These are phyloP conservation scores for Lymantria monacha DNA, from an alignment of 2,888 invertebrate genomes.

Conservation along the genomic window DNA sequence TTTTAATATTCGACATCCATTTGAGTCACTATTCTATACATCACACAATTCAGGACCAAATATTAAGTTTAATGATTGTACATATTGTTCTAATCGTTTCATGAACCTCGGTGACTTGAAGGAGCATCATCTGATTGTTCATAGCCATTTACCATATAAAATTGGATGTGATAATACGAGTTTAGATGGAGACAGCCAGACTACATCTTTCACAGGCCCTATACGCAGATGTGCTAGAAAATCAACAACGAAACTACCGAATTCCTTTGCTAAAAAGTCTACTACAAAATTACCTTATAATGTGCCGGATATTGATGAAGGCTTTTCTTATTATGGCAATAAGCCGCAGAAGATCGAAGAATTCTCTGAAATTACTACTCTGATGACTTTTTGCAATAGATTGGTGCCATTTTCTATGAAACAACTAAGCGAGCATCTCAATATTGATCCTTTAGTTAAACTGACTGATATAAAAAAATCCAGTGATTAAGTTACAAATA, in stretches of 20 bases:
- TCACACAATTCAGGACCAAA: conserved; percentile 20
- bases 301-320: conserved; percentile 26
- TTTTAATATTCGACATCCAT: not conserved
- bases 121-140: conserved; percentile 43
- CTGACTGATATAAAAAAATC: conserved; percentile 53
- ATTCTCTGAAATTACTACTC: conserved; percentile 67
- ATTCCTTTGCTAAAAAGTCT: conserved; percentile 69
- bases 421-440: conserved; percentile 74
- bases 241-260: conserved; percentile 60
- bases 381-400: conserved; percentile 78
- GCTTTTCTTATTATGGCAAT: conserved; percentile 76
- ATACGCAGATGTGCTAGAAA: conserved; percentile 46
- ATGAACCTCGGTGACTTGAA: conserved; percentile 42
- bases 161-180: conserved; percentile 9
- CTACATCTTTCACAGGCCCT: not conserved
- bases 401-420: conserved; percentile 67
- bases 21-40: not conserved
- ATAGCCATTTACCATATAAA: conserved; percentile 35
- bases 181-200: not conserved
- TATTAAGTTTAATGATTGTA: conserved; percentile 37
- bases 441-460: conserved; percentile 74
- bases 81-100: conserved; percentile 44
- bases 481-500: conserved; percentile 17
- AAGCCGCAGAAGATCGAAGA: conserved; percentile 57
- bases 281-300: conserved; percentile 66